Base-by-base conservation (phyloP, 1,140 invertebrate species). In the Macrobrachium nipponense region DNA sequence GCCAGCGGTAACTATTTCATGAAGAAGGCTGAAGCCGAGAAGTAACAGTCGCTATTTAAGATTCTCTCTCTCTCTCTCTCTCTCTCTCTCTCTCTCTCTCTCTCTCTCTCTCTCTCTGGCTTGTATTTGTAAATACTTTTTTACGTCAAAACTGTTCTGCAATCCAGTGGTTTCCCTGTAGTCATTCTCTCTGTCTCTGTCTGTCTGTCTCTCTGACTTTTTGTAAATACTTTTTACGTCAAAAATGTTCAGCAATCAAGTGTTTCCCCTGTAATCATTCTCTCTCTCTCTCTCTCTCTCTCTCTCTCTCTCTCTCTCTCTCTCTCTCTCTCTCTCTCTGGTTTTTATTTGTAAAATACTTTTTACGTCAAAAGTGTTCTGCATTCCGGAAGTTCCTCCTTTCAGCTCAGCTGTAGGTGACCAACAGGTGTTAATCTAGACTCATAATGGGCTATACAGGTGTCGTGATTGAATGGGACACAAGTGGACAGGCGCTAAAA, bases 271-370 rank as follows among this genome's bases (percentile, higher is more conserved):
- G 5, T 36, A 23, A 17, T 73, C 72, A 17, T 51, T 73, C 36
- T 43, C 68, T 72, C 68, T 72, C 68, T 72, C 68, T 72, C 68
- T n/a, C n/a, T n/a, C 68, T 70, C 66, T 70, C 66, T 70, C 66
- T 70, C 66, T 70, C 66, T 70, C 66, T 70, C 66, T 70, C 66
- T 70, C 66, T 70, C 66, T 70, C 66, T 70, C 66, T 70, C 66
- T 70, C 66, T 72, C 68, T n/a, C n/a, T n/a, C 68, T 72, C n/a
- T 14, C n/a, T 18, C 62, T 18, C 62, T 66, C 64, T 66, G 64
- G n/a, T 8, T 66, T 10, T n/a, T 66, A 23, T 66, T 66, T 66
- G 7, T n/a, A 8, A 20, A 20, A 20, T 66, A n/a, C 2, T 66
- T 8, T 66, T 6, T 23, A 66, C 27, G 27, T 36, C 27, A 36